Percentiles rank a stretch among this genome's conserved stretches.
Conservation (phyloP, 2,113 vertebrate species). For the Semicossyphus pulcher region DNA sequence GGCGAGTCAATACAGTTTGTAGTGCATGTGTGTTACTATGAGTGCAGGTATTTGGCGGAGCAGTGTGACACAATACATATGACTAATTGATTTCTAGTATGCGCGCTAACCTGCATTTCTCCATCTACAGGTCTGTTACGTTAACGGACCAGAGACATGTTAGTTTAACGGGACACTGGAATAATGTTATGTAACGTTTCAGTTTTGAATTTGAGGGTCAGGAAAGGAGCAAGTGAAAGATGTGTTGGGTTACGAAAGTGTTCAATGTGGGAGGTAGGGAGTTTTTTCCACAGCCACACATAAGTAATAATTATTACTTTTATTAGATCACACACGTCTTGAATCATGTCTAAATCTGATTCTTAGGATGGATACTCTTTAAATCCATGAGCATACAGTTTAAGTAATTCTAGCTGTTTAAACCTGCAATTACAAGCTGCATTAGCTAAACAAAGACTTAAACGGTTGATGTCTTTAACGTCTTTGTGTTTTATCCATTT, state of each 20-base stretch:
- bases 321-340: background rate
- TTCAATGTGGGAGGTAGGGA: background rate
- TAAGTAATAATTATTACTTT: background rate
- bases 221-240: background rate
- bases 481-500: background rate
- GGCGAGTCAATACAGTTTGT: slow-evolving; percentile 4
- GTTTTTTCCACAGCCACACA: slow-evolving; percentile 7
- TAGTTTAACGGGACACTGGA: slow-evolving; percentile 8
- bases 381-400: background rate
- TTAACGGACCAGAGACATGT: slow-evolving; percentile 15
- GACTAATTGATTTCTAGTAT: slow-evolving; percentile 56
- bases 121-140: slow-evolving; percentile 12
- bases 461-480: background rate
- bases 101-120: slow-evolving; percentile 26
- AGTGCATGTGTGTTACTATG: slow-evolving; percentile 46
- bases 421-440: slow-evolving; percentile 26
- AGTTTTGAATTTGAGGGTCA: background rate
- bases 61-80: slow-evolving; percentile 38
- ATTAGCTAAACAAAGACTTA: slow-evolving; percentile 10
- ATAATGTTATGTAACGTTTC: slow-evolving; percentile 26
- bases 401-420: background rate
- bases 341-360: background rate
- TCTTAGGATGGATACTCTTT: background rate
- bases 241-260: background rate
- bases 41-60: slow-evolving; percentile 56